Evolutionary conservation across 2,888 invertebrate genomes (phyloP), one percentile per base, ranked within the genome.

Genomic region (Ernsta delagoae): DNA sequence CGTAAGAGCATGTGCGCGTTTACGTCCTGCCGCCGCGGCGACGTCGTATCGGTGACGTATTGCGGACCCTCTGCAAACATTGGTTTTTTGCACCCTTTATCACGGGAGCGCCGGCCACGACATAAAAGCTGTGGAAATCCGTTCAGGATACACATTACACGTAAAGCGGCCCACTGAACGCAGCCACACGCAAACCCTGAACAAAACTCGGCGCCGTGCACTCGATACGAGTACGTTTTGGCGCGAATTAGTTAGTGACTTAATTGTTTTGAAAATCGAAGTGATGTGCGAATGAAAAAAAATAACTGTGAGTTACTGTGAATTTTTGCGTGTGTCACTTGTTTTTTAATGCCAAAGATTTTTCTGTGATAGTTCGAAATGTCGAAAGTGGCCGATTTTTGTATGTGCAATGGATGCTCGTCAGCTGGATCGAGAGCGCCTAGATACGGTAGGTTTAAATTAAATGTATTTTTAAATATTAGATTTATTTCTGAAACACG

Each of bases 31-130:
- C 84, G 84, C 84, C 80, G 80, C 64, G 53, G 83, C 86, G 83
- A 88, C 89, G 89, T 88, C 84, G 43, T 43, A 83, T 83, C 78
- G 79, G 87, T 92, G 91, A 92, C 92, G 92, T 91, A 87, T 83
- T 79, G 73, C 84, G 81, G 87, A 86, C 90, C 88, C 89, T 87
- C 86, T 82, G 84, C 87, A 90, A 92, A 92, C 91, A 92, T 87
- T 86, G 71, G 86, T 90, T 92, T 92, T 92, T 92, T 91, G 86
- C 90, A 91, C 92, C 90, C 92, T 89, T 87, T 90, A 90, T 89
- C 88, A 88, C 87, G 82, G 90, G 87, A 86, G 85, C 86, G 87
- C 85, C 87, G 81, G 81, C 85, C 84, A 59, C 82, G 78, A 88
- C 90, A 91, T 92, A 92, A 91, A 92, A 92, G 89, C 88, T 80